Evolutionary conservation across 2,888 invertebrate genomes (phyloP).

Genomic region (Podabrus alpinus): DNA sequence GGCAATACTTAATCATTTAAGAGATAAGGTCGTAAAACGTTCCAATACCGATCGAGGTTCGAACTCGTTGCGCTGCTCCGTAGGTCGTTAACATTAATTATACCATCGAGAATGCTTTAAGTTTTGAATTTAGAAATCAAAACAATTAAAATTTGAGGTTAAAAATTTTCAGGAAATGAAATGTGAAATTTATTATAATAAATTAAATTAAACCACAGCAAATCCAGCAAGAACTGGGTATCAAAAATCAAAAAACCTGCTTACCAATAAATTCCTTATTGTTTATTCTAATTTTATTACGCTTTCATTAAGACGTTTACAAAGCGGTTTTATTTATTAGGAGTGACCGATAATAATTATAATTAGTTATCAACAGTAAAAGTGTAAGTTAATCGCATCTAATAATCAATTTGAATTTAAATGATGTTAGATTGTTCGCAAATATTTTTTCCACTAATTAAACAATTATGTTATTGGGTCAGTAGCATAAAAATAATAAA

Average conservation of each 20-base stretch:
- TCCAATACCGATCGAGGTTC: too few relatives aligned
- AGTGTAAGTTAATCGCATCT: neutral
- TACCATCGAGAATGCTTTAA: too few relatives aligned
- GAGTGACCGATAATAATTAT: neutral
- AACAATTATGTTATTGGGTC: slow-evolving; percentile 2
- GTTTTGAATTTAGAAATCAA: neutral
- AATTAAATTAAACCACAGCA: neutral
- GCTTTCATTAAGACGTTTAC: neutral
- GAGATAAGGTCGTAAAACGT: neutral
- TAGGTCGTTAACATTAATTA: too few relatives aligned
- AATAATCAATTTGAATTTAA: neutral
- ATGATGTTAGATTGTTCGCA: neutral
- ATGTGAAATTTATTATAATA: neutral
- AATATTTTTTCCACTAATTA: neutral
- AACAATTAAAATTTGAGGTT: neutral
- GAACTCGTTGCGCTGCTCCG: too few relatives aligned
- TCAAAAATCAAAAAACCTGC: neutral
- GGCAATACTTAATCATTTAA: neutral
- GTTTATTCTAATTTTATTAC: neutral
- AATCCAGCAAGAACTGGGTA: neutral
- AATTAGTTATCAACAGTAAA: neutral
- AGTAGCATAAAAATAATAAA: neutral
- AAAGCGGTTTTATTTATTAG: neutral
- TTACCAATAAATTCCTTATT: neutral
- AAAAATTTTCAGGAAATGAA: neutral